Evolutionary conservation across 2,113 vertebrate species (phyloP).

Genomic region (Conger conger): DNA sequence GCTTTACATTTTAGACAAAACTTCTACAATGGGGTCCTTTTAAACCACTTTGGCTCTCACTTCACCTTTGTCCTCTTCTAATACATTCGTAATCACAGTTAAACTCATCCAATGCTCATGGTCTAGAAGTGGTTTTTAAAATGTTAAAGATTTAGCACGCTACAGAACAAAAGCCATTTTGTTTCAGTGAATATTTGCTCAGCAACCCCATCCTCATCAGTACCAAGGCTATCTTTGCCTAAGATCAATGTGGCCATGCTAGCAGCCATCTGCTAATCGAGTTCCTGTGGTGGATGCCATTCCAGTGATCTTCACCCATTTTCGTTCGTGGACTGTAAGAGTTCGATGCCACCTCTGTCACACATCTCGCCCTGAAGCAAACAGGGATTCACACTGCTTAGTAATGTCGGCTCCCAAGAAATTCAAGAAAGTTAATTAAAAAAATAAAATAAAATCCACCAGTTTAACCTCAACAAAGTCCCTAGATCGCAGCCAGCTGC

Average conservation of each 20-base stretch:
- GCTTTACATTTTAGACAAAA: slow-evolving; percentile 76
- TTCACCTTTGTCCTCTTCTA: slow-evolving; percentile 46
- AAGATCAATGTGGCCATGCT: slow-evolving; percentile 85
- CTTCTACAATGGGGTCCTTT: slow-evolving; percentile 69
- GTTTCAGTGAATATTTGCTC: slow-evolving; percentile 56
- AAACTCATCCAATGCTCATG: slow-evolving; percentile 41
- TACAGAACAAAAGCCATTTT: slow-evolving; percentile 59
- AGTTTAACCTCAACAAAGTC: slow-evolving; percentile 81
- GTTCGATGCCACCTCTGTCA: slow-evolving; percentile 95
- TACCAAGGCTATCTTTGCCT: slow-evolving; percentile 86
- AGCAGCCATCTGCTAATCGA: slow-evolving; percentile 87
- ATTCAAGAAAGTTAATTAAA: slow-evolving; percentile 55
- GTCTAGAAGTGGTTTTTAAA: slow-evolving; percentile 32
- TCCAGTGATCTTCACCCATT: slow-evolving; percentile 92
- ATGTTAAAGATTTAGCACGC: slow-evolving; percentile 35
- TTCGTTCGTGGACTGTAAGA: slow-evolving; percentile 89
- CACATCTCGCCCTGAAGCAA: slow-evolving; percentile 98
- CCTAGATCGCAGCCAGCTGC: slow-evolving; percentile 80
- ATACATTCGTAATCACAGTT: slow-evolving; percentile 31
- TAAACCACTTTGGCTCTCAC: slow-evolving; percentile 82
- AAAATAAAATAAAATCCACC: slow-evolving; percentile 71
- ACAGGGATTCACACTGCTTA: slow-evolving; percentile 98
- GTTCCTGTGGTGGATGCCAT: slow-evolving; percentile 91
- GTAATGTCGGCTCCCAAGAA: slow-evolving; percentile 89
- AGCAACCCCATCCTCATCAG: slow-evolving; percentile 69